phyloP scores from a whole-genome alignment of 2,797 vertebrate genomes.

The Alectoris magna region DNA sequence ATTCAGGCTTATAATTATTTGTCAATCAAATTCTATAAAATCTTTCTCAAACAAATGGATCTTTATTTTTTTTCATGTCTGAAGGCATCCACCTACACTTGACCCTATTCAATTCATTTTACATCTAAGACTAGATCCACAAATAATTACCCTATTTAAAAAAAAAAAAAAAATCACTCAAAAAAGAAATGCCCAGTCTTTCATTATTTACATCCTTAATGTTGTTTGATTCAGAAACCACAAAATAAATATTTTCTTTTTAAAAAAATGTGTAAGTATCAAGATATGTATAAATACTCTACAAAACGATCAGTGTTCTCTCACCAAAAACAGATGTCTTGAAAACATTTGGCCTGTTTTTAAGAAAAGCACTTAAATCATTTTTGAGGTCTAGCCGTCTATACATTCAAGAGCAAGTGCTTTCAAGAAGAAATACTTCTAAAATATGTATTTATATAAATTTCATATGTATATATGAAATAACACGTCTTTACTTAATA shows the following conservation, averaged over 20 bases:
- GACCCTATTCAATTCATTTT: not conserved
- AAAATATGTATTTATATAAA: conserved; percentile 34
- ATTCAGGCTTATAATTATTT: not conserved
- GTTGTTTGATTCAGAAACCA: conserved; percentile 84
- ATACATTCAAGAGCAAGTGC: conserved; percentile 52
- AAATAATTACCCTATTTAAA: not conserved
- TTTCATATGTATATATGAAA: not conserved
- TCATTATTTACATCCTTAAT: conserved; percentile 82
- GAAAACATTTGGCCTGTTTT: conserved; percentile 71
- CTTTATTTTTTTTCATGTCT: conserved; percentile 38
- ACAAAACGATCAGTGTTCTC: conserved; percentile 79
- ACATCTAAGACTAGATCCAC: not conserved
- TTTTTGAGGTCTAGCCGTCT: conserved; percentile 67
- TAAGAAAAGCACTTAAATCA: conserved; percentile 74
- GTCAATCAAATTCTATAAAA: not conserved
- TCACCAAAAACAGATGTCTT: conserved; percentile 47
- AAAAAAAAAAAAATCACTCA: not conserved
- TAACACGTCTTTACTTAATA: not conserved
- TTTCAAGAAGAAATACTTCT: conserved; percentile 69
- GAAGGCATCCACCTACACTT: not conserved
- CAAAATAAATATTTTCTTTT: conserved; percentile 86
- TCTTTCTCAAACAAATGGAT: not conserved
- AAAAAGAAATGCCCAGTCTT: conserved; percentile 41
- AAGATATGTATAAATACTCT: conserved; percentile 74
- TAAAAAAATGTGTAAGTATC: conserved; percentile 80